Base-by-base conservation (phyloP, 23 tunicate species). In the Clavelina lepadiformis region DNA sequence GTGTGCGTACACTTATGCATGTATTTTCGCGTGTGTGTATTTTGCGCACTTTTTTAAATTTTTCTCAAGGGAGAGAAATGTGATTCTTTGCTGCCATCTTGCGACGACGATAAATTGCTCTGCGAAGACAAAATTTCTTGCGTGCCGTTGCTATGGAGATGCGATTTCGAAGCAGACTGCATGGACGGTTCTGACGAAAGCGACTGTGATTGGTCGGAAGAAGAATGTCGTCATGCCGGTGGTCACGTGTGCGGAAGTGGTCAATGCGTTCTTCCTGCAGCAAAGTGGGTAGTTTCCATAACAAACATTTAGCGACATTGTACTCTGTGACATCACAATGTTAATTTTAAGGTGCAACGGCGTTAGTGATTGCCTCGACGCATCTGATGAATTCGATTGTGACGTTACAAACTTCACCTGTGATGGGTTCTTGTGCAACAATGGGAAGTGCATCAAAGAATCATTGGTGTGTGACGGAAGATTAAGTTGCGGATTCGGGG, bases 401-500 rank as follows among this genome's bases (percentile, higher is more conserved):
- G 66, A 36, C 31, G 27, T 27, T 13, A 23, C 4, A 19, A 26
- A 23, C 7, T 47, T 59, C 33, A 23, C 22, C 1, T 60, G 34
- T 6, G 46, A 46, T 19, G 70, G 62, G 38, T 77, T 78, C 44
- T 7, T 21, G 26, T 86, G 95, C 38, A 25, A 28, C 28, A 77
- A 35, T 51, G 95, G 95, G 28, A 58, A 72, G 58, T 86, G 86
- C 69, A 72, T 86, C 34, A 4, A 34, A 18, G 32, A 36, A 21
- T 46, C 74, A 22, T 49, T 66, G 3, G 74, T 73, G 6, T 86
- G 95, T 57, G 81, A 86, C 59, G 95, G 86, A 27, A 33, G 57
- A 7, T 54, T 54, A 35, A 71, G 79, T 58, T 86, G 95, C 50
- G 95, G 95, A 28, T 78, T 86, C 26, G 80, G 80, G 32, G 95